Evolutionary conservation across 2,888 invertebrate genomes (phyloP).

Genomic region (Melinaea marsaeus): DNA sequence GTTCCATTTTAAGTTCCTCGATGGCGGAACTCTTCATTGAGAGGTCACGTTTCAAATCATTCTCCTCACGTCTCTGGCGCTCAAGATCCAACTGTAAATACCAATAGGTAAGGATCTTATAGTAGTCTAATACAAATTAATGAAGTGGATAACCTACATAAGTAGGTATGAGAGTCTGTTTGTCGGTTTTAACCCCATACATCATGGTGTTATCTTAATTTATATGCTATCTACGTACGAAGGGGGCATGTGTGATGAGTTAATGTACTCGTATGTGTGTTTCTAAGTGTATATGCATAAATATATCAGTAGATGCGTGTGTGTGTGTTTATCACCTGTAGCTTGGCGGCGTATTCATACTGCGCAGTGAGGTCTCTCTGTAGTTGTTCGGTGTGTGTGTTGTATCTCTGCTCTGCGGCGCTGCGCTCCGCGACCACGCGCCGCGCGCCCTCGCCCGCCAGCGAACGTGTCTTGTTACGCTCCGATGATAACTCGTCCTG

Average conservation of each 20-base stretch:
- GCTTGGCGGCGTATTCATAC: slow-evolving; percentile 87
- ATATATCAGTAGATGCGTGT: not conserved
- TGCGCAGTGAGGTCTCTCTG: slow-evolving; percentile 87
- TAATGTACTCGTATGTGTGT: no score
- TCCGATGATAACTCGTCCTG: slow-evolving; percentile 88
- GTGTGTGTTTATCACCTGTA: slow-evolving; percentile 66
- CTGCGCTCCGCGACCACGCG: slow-evolving; percentile 84
- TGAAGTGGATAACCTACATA: no score
- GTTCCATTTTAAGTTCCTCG: slow-evolving; percentile 88
- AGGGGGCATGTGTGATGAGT: no score
- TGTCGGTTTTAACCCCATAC: no score
- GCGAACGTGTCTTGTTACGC: slow-evolving; percentile 84
- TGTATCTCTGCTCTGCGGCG: slow-evolving; percentile 84
- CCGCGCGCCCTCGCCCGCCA: slow-evolving; percentile 85
- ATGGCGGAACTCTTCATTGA: slow-evolving; percentile 85
- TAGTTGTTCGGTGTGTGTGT: slow-evolving; percentile 86
- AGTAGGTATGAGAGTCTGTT: no score
- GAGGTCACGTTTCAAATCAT: slow-evolving; percentile 86
- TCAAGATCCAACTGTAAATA: slow-evolving; percentile 82
- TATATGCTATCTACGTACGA: no score
- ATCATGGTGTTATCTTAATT: no score
- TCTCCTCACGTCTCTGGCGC: slow-evolving; percentile 86
- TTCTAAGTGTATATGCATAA: no score
- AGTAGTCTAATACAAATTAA: no score
- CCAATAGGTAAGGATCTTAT: not conserved